Conservation (phyloP, 1,140 invertebrate genomes). For the Augochlora pura region DNA sequence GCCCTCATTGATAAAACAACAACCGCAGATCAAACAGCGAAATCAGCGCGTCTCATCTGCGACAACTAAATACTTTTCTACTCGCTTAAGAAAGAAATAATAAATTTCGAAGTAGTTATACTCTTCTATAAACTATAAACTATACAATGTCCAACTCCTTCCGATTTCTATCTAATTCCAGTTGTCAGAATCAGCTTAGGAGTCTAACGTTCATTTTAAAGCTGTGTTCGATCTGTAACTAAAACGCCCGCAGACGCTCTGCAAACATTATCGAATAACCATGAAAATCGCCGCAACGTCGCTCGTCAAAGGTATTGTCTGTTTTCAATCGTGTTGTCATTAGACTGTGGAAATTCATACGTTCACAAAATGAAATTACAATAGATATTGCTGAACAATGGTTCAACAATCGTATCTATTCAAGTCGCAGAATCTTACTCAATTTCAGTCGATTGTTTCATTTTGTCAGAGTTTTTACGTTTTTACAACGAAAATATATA, state of each 20-base stretch:
- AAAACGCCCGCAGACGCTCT: neutral
- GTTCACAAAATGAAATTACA: too few species aligned
- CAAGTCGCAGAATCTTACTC: too few species aligned
- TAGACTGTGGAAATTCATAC: too few species aligned
- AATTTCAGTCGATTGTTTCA: too few species aligned
- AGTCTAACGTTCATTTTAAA: neutral
- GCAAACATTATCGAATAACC: neutral
- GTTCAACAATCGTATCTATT: too few species aligned
- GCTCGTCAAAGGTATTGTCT: constrained; percentile 23
- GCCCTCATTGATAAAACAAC: neutral
- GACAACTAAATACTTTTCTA: neutral
- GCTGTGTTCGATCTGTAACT: neutral
- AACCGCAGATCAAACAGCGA: too few species aligned
- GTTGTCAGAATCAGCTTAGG: neutral
- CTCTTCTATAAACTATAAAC: neutral
- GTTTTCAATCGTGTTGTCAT: neutral
- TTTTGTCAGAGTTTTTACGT: too few species aligned
- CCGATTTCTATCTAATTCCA: neutral
- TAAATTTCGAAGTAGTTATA: neutral
- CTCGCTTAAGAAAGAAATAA: neutral
- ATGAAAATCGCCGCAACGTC: neutral
- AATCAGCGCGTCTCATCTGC: neutral
- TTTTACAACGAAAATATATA: too few species aligned
- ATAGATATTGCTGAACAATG: too few species aligned
- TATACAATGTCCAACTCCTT: neutral